Percentiles rank a stretch among this genome's conserved stretches.
Conservation (phyloP, 2,797 vertebrate species). For the Labeo calbasu region DNA sequence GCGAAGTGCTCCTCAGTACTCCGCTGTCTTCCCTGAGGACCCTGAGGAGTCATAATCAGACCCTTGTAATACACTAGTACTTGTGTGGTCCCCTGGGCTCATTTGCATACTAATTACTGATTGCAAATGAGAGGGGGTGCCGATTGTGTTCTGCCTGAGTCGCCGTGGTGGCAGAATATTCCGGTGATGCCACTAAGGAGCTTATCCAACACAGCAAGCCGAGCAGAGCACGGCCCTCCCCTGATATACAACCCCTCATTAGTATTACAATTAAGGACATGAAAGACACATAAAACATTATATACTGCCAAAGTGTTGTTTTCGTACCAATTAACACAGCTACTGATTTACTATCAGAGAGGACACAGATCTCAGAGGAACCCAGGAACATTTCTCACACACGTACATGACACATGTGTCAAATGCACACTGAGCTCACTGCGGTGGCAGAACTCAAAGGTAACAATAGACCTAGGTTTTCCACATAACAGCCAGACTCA, state of each 20-base stretch:
- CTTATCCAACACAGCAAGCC: constrained; percentile 82
- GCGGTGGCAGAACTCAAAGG: constrained; percentile 13
- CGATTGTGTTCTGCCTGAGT: constrained; percentile 66
- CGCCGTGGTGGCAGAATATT: constrained; percentile 76
- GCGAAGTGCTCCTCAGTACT: constrained; percentile 60
- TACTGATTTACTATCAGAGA: constrained; percentile 93
- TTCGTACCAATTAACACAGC: constrained; percentile 99
- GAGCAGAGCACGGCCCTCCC: constrained; percentile 69
- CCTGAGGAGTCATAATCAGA: constrained; percentile 96
- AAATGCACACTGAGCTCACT: constrained; percentile 41
- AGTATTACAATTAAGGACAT: constrained; percentile 99
- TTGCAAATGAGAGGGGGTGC: constrained; percentile 92
- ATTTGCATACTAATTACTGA: constrained; percentile 99
- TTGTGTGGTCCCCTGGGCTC: constrained; percentile 99
- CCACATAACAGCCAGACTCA: constrained; percentile 56
- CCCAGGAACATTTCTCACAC: constrained; percentile 42
- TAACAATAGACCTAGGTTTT: constrained; percentile 45
- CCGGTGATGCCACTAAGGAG: constrained; percentile 98
- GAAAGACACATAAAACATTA: constrained; percentile 99
- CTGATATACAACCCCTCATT: constrained; percentile 94
- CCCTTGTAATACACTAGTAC: constrained; percentile 99
- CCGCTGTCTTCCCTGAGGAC: constrained; percentile 61
- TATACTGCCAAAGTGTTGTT: constrained; percentile 99
- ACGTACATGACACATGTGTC: constrained; percentile 43
- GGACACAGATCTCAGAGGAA: constrained; percentile 84